Conservation (phyloP, 2,888 invertebrate species). For the Epirrhoe alternata region DNA sequence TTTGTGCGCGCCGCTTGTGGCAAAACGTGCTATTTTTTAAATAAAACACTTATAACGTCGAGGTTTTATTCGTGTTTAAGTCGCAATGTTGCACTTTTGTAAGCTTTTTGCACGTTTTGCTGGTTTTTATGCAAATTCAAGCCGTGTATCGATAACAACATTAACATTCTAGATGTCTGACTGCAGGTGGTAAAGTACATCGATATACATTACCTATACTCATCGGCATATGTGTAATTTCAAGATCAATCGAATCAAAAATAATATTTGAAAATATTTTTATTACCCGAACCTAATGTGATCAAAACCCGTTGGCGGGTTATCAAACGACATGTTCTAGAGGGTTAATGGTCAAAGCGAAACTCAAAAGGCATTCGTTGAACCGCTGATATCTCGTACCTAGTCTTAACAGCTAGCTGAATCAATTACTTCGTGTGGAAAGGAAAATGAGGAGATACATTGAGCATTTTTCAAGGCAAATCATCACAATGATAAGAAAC, state of each 20-base stretch:
- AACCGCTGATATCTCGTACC: too few species aligned
- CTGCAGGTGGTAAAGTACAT: not conserved
- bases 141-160: constrained; percentile 13
- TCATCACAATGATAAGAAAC: too few species aligned
- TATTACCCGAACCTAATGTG: too few species aligned
- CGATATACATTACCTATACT: not conserved
- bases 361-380: too few species aligned
- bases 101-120: constrained; percentile 19
- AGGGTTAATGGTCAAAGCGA: not conserved
- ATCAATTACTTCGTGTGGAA: too few species aligned
- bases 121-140: constrained; percentile 22
- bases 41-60: constrained; percentile 28
- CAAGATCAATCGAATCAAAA: not conserved
- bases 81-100: constrained; percentile 24
- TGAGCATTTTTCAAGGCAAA: too few species aligned
- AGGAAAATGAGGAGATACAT: too few species aligned
- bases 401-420: too few species aligned
- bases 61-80: constrained; percentile 26
- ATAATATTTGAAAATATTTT: too few species aligned
- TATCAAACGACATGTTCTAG: not conserved
- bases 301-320: not conserved
- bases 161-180: constrained; percentile 8
- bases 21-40: constrained; percentile 29
- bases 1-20: constrained; percentile 36
- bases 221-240: not conserved